phyloP scores from a whole-genome alignment of 2,797 vertebrate species.

The Chloroceryle inda region DNA sequence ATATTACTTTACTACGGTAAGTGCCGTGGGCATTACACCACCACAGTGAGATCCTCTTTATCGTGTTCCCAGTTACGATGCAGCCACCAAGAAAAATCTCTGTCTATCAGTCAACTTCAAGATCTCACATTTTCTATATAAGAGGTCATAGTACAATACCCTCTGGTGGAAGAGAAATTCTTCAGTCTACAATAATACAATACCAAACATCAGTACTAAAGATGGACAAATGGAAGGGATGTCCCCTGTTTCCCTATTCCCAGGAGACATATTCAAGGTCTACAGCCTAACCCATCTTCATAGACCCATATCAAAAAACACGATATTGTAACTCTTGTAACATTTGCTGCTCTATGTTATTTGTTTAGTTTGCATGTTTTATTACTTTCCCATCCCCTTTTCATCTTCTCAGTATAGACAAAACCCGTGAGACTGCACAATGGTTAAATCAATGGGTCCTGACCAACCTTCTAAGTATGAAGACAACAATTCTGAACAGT shows the following conservation, averaged over 20 bases:
- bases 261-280: background rate
- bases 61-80: rapidly evolving
- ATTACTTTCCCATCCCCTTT: background rate
- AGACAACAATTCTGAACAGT: background rate
- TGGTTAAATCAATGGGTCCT: background rate
- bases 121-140: background rate
- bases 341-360: background rate
- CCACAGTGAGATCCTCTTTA: background rate
- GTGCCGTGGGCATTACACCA: background rate
- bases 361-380: background rate
- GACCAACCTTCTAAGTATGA: background rate
- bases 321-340: background rate
- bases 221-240: background rate
- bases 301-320: background rate
- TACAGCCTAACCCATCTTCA: background rate
- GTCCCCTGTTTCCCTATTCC: background rate
- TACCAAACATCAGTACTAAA: background rate
- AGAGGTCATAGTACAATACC: background rate
- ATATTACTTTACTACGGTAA: background rate
- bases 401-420: background rate
- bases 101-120: background rate
- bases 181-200: background rate
- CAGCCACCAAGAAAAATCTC: background rate
- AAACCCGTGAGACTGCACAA: background rate
- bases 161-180: background rate